phyloP scores from a whole-genome alignment of 2,888 invertebrate genomes.

The Temnothorax rugatulus region DNA sequence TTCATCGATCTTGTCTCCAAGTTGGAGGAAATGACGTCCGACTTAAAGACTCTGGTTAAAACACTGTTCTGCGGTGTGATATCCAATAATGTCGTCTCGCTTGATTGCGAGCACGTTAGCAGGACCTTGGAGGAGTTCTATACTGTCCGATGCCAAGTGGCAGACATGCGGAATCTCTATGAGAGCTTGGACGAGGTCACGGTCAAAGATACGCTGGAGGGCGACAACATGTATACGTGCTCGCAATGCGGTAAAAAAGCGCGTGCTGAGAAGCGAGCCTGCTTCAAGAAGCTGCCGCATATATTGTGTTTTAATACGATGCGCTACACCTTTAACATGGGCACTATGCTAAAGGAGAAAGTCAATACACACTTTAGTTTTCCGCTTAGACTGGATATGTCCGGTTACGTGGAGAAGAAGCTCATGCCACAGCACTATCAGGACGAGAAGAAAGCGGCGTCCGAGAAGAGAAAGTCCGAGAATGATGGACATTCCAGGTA shows the following conservation, averaged over 20 bases:
- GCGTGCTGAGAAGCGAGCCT: conserved; percentile 97
- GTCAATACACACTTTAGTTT: conserved; percentile 99
- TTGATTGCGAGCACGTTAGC: conserved; percentile 98
- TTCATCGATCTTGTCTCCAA: conserved; percentile 98
- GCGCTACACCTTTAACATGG: conserved; percentile 99
- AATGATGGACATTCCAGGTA: conserved; percentile 65
- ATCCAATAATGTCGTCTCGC: conserved; percentile 97
- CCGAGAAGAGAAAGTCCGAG: conserved; percentile 70
- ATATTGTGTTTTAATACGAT: conserved; percentile 98
- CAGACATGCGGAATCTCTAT: conserved; percentile 98
- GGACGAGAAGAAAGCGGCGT: conserved; percentile 86
- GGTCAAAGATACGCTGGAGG: conserved; percentile 98
- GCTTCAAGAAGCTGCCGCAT: conserved; percentile 97
- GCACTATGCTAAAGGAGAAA: conserved; percentile 98
- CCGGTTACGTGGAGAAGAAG: conserved; percentile 97
- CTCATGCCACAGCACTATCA: conserved; percentile 96
- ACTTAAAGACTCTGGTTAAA: conserved; percentile 95
- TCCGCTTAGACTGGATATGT: conserved; percentile 97
- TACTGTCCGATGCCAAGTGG: conserved; percentile 98
- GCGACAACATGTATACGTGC: conserved; percentile 99
- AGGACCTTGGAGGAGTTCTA: conserved; percentile 98
- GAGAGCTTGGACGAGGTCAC: conserved; percentile 99
- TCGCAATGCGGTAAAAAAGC: conserved; percentile 98
- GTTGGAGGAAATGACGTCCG: conserved; percentile 97
- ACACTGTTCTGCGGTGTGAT: conserved; percentile 97